A percentile compares a stretch with the other conserved stretches of the same genome.
Conservation (phyloP, 2,113 vertebrate species). For the Nibea coibor region DNA sequence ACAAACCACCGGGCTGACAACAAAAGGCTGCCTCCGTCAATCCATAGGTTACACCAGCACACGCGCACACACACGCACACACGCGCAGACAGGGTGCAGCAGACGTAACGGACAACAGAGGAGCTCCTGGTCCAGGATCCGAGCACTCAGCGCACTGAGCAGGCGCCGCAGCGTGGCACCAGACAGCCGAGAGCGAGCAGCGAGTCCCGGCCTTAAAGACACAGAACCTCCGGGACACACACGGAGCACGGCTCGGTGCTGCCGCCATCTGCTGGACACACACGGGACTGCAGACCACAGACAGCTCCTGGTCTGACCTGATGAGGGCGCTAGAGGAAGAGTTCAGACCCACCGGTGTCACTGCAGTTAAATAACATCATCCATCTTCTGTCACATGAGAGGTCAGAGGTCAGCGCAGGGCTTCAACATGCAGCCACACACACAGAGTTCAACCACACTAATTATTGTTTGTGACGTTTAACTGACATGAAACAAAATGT, state of each 20-base stretch:
- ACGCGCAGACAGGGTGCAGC: background rate
- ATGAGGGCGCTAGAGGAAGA: no score
- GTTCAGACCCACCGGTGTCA: no score
- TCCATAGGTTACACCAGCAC: slow-evolving; percentile 27
- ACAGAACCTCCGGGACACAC: slow-evolving; percentile 31
- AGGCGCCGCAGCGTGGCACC: slow-evolving; percentile 65
- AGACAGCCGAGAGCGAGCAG: slow-evolving; percentile 13
- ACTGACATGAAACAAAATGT: no score
- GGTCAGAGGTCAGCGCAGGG: no score
- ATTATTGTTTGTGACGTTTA: no score
- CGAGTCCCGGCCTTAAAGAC: slow-evolving; percentile 54
- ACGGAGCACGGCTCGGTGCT: background rate
- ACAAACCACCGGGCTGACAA: slow-evolving; percentile 54
- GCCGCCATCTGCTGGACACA: slow-evolving; percentile 47
- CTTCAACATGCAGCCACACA: no score
- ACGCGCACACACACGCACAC: background rate
- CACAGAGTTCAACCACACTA: no score
- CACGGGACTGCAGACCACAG: background rate
- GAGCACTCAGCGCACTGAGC: slow-evolving; percentile 42
- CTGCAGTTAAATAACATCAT: no score
- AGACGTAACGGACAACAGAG: background rate
- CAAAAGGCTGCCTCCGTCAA: slow-evolving; percentile 64
- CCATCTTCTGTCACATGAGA: no score
- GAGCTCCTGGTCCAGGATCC: slow-evolving; percentile 30
- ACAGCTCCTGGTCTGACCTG: no score